These are phyloP conservation scores for Eira barbara DNA, from an alignment of 2,113 vertebrate genomes.

Conservation along the genomic window DNA sequence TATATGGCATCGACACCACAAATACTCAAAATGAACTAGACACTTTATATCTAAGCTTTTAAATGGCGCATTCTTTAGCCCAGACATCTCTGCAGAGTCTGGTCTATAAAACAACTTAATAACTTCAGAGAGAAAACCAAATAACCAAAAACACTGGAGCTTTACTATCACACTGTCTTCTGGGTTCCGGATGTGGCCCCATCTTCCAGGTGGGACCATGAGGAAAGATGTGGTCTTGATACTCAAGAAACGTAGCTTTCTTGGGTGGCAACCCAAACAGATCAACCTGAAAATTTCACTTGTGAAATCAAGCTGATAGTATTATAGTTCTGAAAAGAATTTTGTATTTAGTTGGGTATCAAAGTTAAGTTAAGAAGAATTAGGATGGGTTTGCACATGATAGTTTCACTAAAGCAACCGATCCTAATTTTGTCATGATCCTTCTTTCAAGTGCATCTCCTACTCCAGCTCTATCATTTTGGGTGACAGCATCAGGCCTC, in stretches of 20 bases:
- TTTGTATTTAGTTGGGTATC: not conserved
- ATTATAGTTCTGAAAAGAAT: not conserved
- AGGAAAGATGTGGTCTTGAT: not conserved
- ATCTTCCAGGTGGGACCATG: not conserved
- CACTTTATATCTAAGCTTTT: not conserved
- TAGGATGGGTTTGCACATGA: not conserved
- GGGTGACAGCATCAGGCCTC: not conserved
- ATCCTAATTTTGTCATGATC: not conserved
- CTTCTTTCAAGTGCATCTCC: not conserved
- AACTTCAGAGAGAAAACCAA: not conserved
- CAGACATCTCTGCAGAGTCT: not conserved
- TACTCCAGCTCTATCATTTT: not conserved
- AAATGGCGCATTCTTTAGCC: not conserved
- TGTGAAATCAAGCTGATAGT: not conserved
- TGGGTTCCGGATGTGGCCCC: not conserved
- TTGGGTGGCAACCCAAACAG: not conserved
- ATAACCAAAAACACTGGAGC: not conserved
- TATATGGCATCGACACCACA: not conserved
- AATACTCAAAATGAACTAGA: not conserved
- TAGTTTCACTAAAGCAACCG: not conserved
- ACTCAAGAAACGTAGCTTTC: not conserved
- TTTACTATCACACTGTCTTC: not conserved
- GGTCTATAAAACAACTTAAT: not conserved
- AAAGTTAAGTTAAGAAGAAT: conserved; percentile 21
- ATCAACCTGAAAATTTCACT: conserved; percentile 17